Evolutionary conservation across 2,888 invertebrate species (phyloP).

Genomic region (Mycalesis mineus): DNA sequence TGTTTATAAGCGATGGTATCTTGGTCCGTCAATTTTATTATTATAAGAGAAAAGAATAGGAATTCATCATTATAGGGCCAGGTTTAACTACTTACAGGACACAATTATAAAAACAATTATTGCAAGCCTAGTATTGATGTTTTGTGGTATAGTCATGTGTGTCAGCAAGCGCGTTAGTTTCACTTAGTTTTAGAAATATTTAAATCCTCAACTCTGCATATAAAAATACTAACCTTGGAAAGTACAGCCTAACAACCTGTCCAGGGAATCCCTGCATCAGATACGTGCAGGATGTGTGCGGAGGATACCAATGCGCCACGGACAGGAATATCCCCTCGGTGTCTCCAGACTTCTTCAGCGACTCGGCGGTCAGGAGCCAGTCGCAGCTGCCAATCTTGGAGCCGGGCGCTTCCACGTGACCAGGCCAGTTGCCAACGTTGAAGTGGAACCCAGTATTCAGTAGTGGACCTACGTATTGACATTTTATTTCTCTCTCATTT

Average conservation of each 20-base stretch:
- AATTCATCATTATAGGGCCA: too few species aligned
- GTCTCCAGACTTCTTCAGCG: slow-evolving; percentile 86
- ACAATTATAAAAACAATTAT: too few species aligned
- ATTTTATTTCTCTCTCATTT: too few species aligned
- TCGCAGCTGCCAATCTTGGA: slow-evolving; percentile 91
- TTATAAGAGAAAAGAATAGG: too few species aligned
- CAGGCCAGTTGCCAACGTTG: slow-evolving; percentile 96
- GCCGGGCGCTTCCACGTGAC: slow-evolving; percentile 93
- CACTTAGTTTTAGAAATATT: too few species aligned
- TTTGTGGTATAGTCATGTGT: too few species aligned
- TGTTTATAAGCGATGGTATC: too few species aligned
- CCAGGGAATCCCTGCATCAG: slow-evolving; percentile 91
- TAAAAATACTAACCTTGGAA: slow-evolving; percentile 82
- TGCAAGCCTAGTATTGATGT: too few species aligned
- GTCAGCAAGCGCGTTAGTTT: too few species aligned
- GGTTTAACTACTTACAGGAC: too few species aligned
- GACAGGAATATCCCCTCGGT: slow-evolving; percentile 93
- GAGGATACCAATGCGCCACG: slow-evolving; percentile 96
- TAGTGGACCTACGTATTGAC: slow-evolving; percentile 80
- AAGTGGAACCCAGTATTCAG: slow-evolving; percentile 96
- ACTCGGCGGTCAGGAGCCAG: slow-evolving; percentile 91
- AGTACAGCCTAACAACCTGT: slow-evolving; percentile 92
- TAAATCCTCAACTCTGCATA: too few species aligned
- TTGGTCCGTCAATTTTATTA: too few species aligned
- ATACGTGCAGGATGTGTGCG: slow-evolving; percentile 94